These are phyloP conservation scores for Apteryx owenii DNA, from an alignment of 2,113 vertebrate species.

Conservation along the genomic window DNA sequence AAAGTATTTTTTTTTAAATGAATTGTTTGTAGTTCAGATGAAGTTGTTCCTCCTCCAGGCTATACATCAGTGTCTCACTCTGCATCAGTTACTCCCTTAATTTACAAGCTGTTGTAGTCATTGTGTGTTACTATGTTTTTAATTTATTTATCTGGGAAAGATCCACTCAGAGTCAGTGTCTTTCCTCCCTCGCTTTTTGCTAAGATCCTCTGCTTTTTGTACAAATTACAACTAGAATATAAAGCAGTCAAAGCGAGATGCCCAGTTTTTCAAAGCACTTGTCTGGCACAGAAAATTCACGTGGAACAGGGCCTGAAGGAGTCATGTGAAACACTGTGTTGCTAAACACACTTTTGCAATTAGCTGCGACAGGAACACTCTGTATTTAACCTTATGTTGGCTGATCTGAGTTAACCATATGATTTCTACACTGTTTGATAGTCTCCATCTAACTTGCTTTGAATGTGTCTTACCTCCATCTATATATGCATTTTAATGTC, in stretches of 20 bases:
- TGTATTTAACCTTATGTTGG: neutral
- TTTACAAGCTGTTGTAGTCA: slow-evolving; percentile 38
- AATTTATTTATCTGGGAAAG: slow-evolving; percentile 56
- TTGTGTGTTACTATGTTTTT: slow-evolving; percentile 30
- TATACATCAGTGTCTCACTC: slow-evolving; percentile 37
- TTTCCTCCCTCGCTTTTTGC: neutral
- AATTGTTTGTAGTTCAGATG: slow-evolving; percentile 52
- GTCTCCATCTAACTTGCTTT: neutral
- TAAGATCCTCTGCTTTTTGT: neutral
- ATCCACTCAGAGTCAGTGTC: neutral
- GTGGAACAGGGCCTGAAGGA: neutral
- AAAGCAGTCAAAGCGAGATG: neutral
- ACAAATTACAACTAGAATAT: neutral
- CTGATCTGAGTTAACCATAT: neutral
- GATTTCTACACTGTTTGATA: neutral
- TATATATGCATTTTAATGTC: neutral
- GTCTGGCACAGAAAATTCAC: neutral
- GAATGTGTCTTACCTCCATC: neutral
- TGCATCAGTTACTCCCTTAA: slow-evolving; percentile 45
- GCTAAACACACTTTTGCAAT: neutral
- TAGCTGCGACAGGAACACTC: neutral
- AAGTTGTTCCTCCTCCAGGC: slow-evolving; percentile 45
- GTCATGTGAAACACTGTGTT: neutral
- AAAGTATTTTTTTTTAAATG: slow-evolving; percentile 24
- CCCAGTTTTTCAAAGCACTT: neutral